Base-by-base conservation (phyloP, 2,888 invertebrate species). In the Protophormia terraenovae region DNA sequence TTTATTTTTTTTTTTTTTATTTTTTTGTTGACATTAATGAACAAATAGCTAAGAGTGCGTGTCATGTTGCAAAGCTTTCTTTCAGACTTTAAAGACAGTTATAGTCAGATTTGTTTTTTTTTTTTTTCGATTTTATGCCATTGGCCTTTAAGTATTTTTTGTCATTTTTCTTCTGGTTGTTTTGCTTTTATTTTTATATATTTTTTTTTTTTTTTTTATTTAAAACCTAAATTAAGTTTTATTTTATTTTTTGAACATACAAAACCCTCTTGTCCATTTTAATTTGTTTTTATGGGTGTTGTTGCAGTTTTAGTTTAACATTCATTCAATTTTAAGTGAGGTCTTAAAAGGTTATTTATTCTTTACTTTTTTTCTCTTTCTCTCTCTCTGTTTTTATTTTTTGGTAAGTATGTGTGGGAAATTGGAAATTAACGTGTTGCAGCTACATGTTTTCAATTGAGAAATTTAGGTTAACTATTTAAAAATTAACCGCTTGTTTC, bases 21-120 rank as follows among this genome's bases (percentile, higher is more conserved):
- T 5, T 58, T 19, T 60, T 35, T 38, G 50, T 50, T 81, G 80
- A 75, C 80, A 81, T 66, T 81, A 73, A 81, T 81, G 47, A 67
- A 67, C n/a, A 67, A 38, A 47, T 67, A 47, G n/a, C n/a, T 16
- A 19, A 50, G 58, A 67, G 66, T 73, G 80, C 67, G 80, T 81
- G 67, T 73, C 53, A 73, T 72, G 71, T 50, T 79, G 45, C 22
- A n/a, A 60, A 64, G 16, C 5, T 27, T 72, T 64, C 53, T 64
- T 62, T 41, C n/a, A n/a, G n/a, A 29, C 22, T 64, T 19, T 27
- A 16, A 27, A 19, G 24, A 35, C 55, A 27, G 32, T 60, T 50
- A 12, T 7, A 45, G 45, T 16, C 8, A 22, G n/a, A n/a, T n/a
- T n/a, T n/a, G n/a, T n/a, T n/a, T n/a, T n/a, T n/a, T n/a, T n/a